Percentiles rank a stretch among this genome's conserved stretches.
Evolutionary conservation across 1,140 invertebrate genomes (phyloP).

Genomic region (Drosophila nasuta): DNA sequence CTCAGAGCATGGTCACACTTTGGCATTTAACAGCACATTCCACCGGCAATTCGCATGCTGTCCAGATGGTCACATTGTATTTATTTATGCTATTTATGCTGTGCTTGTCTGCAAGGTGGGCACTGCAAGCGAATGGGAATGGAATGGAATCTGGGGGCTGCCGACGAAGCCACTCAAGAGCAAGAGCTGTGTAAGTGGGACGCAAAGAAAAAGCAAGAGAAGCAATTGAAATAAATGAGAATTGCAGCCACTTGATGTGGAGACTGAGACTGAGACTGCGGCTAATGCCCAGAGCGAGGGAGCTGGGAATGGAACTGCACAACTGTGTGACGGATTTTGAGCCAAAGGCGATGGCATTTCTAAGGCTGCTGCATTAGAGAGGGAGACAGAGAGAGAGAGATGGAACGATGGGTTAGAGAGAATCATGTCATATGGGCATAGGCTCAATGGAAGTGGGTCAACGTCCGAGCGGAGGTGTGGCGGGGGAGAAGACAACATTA

Average conservation of each 20-base stretch:
- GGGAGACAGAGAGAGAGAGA: not conserved
- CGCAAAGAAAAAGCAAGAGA: conserved; percentile 13
- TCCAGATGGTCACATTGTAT: conserved; percentile 1
- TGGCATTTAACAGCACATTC: conserved; percentile 5
- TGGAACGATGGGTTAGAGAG: not conserved
- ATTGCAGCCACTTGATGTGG: conserved; percentile 12
- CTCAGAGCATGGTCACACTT: not conserved
- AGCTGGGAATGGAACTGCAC: conserved; percentile 5
- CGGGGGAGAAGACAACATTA: not conserved
- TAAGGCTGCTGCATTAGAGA: conserved; percentile 66
- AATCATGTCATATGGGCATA: conserved; percentile 26
- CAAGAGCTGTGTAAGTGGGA: conserved; percentile 14
- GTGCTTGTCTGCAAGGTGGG: conserved; percentile 6
- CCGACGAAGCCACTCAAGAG: conserved; percentile 57
- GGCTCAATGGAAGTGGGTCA: conserved; percentile 70
- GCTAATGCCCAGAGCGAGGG: conserved; percentile 49
- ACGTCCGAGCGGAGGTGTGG: conserved; percentile 45
- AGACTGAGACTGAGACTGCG: not conserved
- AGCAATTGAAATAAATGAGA: conserved; percentile 26
- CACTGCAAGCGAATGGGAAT: not conserved
- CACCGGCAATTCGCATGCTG: conserved; percentile 5
- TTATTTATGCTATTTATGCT: too few species aligned
- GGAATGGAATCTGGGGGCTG: not conserved
- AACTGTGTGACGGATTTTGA: conserved; percentile 6
- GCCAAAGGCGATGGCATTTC: conserved; percentile 49